A percentile compares a stretch with the other conserved stretches of the same genome.
These are phyloP conservation scores for Thelaira solivaga DNA, from an alignment of 2,888 invertebrate species.

Conservation along the genomic window DNA sequence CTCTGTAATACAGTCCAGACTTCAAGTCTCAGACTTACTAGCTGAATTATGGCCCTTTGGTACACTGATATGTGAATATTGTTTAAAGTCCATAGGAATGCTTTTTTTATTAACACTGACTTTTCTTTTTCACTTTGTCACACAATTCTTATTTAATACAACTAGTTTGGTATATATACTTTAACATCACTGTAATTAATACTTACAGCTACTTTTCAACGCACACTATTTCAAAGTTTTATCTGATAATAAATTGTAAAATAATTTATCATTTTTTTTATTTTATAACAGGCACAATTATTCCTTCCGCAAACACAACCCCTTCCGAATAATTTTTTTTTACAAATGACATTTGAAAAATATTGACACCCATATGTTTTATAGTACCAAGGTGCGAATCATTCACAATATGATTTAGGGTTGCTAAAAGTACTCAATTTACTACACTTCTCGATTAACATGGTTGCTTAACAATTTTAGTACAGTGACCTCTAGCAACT, in stretches of 20 bases:
- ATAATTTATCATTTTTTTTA: background rate
- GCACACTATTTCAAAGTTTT: background rate
- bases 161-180: background rate
- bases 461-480: background rate
- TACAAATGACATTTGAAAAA: conserved; percentile 20
- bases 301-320: conserved; percentile 3
- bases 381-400: background rate
- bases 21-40: background rate
- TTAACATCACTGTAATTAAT: background rate
- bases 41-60: background rate
- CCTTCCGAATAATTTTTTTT: conserved; percentile 7
- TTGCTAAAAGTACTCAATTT: background rate
- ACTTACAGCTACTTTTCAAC: background rate
- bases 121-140: background rate
- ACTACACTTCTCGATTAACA: background rate
- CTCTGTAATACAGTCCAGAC: background rate
- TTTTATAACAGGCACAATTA: background rate
- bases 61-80: conserved; percentile 23
- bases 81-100: background rate
- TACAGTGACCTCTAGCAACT: background rate
- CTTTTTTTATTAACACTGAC: background rate
- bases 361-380: conserved; percentile 25
- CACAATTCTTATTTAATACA: conserved; percentile 1
- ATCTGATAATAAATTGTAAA: background rate
- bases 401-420: conserved; percentile 22